These are phyloP conservation scores for Trinorchestia longiramus DNA, from an alignment of 1,140 invertebrate species.

Conservation along the genomic window DNA sequence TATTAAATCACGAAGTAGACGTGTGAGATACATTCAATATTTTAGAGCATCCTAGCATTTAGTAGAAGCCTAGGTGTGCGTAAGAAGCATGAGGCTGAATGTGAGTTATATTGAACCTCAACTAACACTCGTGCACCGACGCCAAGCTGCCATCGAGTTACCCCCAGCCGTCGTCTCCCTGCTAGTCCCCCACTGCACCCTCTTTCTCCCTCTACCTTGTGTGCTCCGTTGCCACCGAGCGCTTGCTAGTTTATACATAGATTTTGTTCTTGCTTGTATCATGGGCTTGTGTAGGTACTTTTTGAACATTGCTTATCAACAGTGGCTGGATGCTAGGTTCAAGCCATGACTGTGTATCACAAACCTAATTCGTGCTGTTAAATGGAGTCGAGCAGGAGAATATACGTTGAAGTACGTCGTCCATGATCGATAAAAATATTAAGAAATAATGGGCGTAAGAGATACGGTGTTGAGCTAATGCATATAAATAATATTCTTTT, in stretches of 20 bases:
- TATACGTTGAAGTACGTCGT: too few species aligned
- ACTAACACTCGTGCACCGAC: background rate
- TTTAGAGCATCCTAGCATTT: background rate
- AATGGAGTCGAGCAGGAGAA: too few species aligned
- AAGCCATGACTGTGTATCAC: too few species aligned
- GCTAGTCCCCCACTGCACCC: background rate
- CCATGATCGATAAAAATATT: too few species aligned
- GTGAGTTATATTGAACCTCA: background rate
- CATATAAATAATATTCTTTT: background rate
- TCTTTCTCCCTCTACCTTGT: conserved; percentile 21
- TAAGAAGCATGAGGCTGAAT: background rate
- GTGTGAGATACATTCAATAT: too few species aligned
- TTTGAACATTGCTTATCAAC: background rate
- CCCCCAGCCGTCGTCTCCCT: background rate
- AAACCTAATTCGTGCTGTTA: too few species aligned
- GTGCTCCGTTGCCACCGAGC: background rate
- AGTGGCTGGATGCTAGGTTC: background rate
- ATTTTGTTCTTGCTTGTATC: conserved; percentile 3
- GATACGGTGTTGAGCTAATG: background rate
- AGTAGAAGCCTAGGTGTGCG: background rate
- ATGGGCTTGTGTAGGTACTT: background rate
- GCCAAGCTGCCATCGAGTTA: background rate
- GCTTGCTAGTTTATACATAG: background rate
- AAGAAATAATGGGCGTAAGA: too few species aligned
- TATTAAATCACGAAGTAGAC: too few species aligned